Conservation (phyloP, 2,888 invertebrate genomes). For the Polia nebulosa region DNA sequence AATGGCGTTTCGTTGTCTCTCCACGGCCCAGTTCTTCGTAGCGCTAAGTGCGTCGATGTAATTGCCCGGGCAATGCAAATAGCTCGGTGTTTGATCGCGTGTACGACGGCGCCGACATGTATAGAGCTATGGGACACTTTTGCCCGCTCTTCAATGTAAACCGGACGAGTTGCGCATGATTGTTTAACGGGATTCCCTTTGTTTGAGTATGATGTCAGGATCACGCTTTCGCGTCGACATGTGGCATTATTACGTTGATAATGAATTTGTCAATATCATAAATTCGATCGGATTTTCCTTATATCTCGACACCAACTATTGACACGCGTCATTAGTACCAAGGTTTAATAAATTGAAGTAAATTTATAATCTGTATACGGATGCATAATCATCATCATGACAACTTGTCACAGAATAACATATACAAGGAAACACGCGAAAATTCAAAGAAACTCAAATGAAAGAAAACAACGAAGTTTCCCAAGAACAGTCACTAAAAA, state of each 20-base stretch:
- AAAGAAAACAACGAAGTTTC: not conserved
- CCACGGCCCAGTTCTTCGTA: conserved; percentile 87
- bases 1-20: conserved; percentile 89
- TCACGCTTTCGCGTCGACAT: conserved; percentile 63
- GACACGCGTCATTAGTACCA: not conserved
- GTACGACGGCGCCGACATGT: conserved; percentile 69
- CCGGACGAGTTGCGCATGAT: conserved; percentile 71
- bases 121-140: conserved; percentile 71
- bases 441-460: not conserved
- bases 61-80: conserved; percentile 89
- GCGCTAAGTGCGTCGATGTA: conserved; percentile 88
- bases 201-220: conserved; percentile 68
- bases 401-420: too few relatives aligned
- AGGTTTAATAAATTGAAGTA: not conserved
- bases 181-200: conserved; percentile 78
- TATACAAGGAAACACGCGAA: too few relatives aligned
- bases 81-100: conserved; percentile 78
- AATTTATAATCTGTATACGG: not conserved
- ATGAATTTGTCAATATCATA: conserved; percentile 39
- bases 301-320: conserved; percentile 8
- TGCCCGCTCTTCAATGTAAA: conserved; percentile 67
- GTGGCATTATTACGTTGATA: conserved; percentile 40
- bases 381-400: not conserved
- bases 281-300: conserved; percentile 28
- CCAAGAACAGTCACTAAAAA: not conserved